Conservation (phyloP, 2,888 invertebrate genomes). For the Deilephila elpenor region DNA sequence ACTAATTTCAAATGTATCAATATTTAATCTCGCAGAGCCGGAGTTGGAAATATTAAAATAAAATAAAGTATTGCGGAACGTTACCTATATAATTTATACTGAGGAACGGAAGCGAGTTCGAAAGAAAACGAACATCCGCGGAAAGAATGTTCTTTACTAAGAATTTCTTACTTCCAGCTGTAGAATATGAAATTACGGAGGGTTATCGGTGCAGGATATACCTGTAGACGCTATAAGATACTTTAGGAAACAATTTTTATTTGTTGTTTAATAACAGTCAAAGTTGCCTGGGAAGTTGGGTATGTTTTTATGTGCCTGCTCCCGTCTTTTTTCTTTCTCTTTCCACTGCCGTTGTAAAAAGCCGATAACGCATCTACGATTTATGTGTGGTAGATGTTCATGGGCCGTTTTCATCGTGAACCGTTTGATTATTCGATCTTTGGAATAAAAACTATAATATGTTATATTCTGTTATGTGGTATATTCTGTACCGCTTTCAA, state of each 20-base stretch:
- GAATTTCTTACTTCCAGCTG: conserved; percentile 10
- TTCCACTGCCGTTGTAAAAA: too few species aligned
- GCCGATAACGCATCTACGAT: too few species aligned
- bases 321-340: too few species aligned
- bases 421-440: too few species aligned
- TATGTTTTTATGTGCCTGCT: not conserved
- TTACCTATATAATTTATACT: not conserved
- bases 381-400: too few species aligned
- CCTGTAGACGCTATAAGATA: not conserved
- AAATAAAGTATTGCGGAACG: not conserved
- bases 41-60: conserved; percentile 4
- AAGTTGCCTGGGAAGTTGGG: not conserved
- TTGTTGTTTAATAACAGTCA: not conserved
- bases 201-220: not conserved
- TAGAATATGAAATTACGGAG: conserved; percentile 3
- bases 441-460: too few species aligned
- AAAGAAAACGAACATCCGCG: conserved; percentile 12
- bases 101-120: not conserved
- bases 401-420: too few species aligned
- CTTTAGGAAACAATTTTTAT: not conserved
- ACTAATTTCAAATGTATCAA: not conserved
- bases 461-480: too few species aligned
- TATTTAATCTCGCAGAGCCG: not conserved
- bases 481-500: too few species aligned
- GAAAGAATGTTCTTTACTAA: conserved; percentile 7